These are phyloP conservation scores for Pristiophorus japonicus DNA, from an alignment of 2,113 vertebrate species.

Conservation along the genomic window DNA sequence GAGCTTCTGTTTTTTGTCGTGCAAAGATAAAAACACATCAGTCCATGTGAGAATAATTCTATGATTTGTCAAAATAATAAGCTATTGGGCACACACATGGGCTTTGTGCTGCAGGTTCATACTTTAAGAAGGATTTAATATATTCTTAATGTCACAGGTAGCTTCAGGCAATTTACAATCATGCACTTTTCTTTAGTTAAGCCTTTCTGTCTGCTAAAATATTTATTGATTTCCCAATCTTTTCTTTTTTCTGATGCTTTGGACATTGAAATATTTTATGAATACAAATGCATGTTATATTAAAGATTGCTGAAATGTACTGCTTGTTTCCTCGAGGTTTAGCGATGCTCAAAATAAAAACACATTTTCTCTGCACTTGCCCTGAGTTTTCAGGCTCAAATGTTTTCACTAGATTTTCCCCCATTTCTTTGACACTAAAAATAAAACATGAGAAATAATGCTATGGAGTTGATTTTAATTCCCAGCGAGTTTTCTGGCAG, in stretches of 20 bases:
- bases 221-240: conserved; percentile 46
- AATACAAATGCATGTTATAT: conserved; percentile 40
- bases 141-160: conserved; percentile 54
- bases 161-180: conserved; percentile 45
- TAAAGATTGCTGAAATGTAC: conserved; percentile 38
- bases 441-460: neutral
- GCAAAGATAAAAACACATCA: conserved; percentile 6
- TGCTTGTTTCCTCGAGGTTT: neutral
- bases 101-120: neutral
- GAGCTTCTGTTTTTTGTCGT: neutral
- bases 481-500: neutral
- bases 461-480: no score
- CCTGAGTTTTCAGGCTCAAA: neutral
- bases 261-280: conserved; percentile 32
- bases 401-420: neutral
- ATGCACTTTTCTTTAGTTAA: conserved; percentile 48
- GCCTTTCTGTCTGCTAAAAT: conserved; percentile 46
- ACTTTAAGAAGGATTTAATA: conserved; percentile 48
- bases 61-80: neutral
- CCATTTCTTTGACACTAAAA: neutral
- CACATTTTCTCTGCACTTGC: neutral
- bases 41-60: neutral
- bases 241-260: neutral
- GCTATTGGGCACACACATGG: neutral
- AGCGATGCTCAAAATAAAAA: neutral